Conservation (phyloP, 2,888 invertebrate genomes). For the Machimus atricapillus region DNA sequence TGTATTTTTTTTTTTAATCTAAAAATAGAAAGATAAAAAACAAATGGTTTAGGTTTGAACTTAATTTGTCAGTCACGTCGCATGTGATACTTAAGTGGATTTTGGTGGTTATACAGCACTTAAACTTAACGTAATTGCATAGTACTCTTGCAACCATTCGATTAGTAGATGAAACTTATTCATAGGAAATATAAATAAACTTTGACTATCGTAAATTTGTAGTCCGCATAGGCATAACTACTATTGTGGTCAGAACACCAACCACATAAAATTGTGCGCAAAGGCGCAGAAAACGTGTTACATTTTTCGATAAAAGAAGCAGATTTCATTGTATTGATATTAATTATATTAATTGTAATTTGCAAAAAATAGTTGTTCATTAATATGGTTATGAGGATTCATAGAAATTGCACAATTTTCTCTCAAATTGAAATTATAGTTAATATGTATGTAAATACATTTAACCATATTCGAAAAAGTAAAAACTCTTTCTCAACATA, state of each 20-base stretch:
- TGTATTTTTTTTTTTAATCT: background rate
- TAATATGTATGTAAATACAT: too few species aligned
- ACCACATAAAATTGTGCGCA: background rate
- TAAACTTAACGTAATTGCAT: background rate
- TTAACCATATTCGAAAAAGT: too few species aligned
- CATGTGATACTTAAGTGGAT: background rate
- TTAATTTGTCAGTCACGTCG: background rate
- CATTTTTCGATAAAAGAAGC: background rate
- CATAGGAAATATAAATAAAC: too few species aligned
- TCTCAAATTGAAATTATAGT: too few species aligned
- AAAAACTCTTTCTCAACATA: too few species aligned
- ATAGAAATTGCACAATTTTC: too few species aligned
- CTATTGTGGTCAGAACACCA: too few species aligned
- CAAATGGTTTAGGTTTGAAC: background rate
- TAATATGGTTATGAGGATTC: too few species aligned
- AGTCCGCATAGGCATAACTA: background rate
- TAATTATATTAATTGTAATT: background rate
- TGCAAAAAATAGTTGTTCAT: too few species aligned
- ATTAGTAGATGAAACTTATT: background rate
- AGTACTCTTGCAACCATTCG: background rate
- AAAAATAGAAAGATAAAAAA: background rate
- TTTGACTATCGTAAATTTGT: background rate
- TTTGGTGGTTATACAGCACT: background rate
- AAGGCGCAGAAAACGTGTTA: background rate
- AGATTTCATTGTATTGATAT: background rate